Conservation (phyloP, 2,888 invertebrate species). For the Lissonota sp. region DNA sequence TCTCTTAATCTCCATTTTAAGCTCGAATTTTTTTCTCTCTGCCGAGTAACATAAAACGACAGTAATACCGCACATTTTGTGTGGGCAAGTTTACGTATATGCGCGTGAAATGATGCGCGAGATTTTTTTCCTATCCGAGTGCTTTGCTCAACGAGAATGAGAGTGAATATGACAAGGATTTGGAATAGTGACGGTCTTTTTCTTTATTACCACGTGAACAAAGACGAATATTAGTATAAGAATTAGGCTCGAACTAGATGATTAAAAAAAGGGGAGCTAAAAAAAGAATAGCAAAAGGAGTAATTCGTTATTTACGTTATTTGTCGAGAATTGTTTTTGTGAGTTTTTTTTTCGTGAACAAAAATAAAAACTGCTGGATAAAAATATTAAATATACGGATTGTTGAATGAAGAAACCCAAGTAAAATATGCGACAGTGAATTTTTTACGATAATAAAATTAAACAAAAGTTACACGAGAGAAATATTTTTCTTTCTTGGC, state of each 20-base stretch:
- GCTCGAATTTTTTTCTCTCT: constrained; percentile 16
- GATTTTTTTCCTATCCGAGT: neutral
- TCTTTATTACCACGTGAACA: constrained; percentile 11
- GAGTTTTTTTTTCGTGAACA: too few relatives aligned
- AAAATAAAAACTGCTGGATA: too few relatives aligned
- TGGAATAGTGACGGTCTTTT: neutral
- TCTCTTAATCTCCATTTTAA: constrained; percentile 32
- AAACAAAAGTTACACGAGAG: too few relatives aligned
- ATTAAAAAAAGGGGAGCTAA: neutral
- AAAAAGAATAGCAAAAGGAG: neutral
- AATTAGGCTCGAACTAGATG: neutral
- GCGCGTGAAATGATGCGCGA: constrained; percentile 13
- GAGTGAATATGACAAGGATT: neutral
- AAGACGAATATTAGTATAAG: constrained; percentile 7
- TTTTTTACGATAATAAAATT: too few relatives aligned
- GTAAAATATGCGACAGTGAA: too few relatives aligned
- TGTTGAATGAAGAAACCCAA: too few relatives aligned
- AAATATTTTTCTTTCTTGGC: neutral
- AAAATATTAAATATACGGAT: too few relatives aligned
- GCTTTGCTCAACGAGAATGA: constrained; percentile 23
- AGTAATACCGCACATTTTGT: constrained; percentile 19
- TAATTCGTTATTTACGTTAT: too few relatives aligned
- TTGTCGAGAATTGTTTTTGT: too few relatives aligned
- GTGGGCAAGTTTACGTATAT: neutral
- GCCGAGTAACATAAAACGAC: constrained; percentile 43